Conservation (phyloP, 2,888 invertebrate species). For the Sphaerophoria taeniata region DNA sequence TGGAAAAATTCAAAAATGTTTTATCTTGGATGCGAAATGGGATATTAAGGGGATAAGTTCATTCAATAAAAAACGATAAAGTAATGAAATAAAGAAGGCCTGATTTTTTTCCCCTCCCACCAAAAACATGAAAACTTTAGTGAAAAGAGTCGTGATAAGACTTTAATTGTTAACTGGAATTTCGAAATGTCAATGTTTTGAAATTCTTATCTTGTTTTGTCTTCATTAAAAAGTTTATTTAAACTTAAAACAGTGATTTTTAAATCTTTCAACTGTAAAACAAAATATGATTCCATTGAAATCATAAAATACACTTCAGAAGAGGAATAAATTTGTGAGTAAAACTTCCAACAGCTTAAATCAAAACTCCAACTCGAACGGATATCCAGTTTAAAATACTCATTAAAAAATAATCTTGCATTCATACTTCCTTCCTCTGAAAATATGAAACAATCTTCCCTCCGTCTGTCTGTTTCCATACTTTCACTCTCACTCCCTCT, state of each 20-base stretch:
- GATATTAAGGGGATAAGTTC: conserved; percentile 1
- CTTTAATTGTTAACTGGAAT: too few relatives aligned
- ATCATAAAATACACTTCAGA: not conserved
- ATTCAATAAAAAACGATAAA: conserved; percentile 16
- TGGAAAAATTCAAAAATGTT: not conserved
- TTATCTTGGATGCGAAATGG: conserved; percentile 15
- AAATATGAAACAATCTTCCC: conserved; percentile 24
- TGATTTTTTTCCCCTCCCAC: too few relatives aligned
- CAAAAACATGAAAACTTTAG: too few relatives aligned
- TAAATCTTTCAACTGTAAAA: too few relatives aligned
- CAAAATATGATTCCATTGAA: too few relatives aligned
- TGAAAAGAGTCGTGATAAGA: too few relatives aligned
- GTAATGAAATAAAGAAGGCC: not conserved
- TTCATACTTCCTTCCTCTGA: conserved; percentile 42
- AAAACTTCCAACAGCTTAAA: conserved; percentile 4
- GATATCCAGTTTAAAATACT: conserved; percentile 6
- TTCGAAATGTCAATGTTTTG: too few relatives aligned
- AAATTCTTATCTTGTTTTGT: too few relatives aligned
- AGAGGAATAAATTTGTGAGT: not conserved
- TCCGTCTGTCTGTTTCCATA: too few relatives aligned
- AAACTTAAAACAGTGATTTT: too few relatives aligned
- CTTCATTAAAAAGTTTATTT: too few relatives aligned
- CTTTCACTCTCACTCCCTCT: not conserved
- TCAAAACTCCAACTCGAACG: not conserved
- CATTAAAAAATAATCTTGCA: conserved; percentile 19